phyloP scores from a whole-genome alignment of 1,140 invertebrate species.

The Pseudomyrmex dendroicus region DNA sequence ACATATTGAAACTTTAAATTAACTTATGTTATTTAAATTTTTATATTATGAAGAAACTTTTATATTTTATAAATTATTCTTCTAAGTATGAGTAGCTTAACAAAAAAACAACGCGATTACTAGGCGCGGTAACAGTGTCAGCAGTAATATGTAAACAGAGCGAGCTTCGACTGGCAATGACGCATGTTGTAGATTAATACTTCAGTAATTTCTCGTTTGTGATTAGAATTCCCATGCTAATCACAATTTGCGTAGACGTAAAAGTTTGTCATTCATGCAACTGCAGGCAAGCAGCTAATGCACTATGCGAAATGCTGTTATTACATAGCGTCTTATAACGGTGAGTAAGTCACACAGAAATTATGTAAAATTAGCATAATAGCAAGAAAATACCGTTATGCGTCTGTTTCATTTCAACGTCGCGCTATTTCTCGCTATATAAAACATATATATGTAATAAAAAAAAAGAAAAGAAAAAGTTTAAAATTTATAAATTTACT shows the following conservation, averaged over 20 bases:
- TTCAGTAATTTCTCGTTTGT: slow-evolving; percentile 26
- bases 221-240: slow-evolving; percentile 43
- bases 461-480: not conserved
- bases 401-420: not conserved
- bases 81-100: not conserved
- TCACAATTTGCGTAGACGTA: slow-evolving; percentile 32
- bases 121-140: not conserved
- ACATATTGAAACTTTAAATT: too few species aligned
- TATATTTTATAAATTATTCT: not conserved
- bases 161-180: slow-evolving; percentile 7
- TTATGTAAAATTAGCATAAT: slow-evolving; percentile 25
- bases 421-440: too few species aligned
- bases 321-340: not conserved
- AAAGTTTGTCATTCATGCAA: slow-evolving; percentile 3
- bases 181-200: slow-evolving; percentile 1
- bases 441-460: not conserved
- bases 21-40: not conserved
- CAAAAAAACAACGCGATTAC: not conserved
- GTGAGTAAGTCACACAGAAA: slow-evolving; percentile 9
- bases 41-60: not conserved
- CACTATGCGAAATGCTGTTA: not conserved
- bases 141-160: not conserved
- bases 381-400: not conserved
- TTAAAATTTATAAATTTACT: too few species aligned
- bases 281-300: slow-evolving; percentile 3